Percentiles rank a stretch among this genome's conserved stretches.
phyloP scores from a whole-genome alignment of 2,888 invertebrate species.

The Synanthedon formicaeformis region DNA sequence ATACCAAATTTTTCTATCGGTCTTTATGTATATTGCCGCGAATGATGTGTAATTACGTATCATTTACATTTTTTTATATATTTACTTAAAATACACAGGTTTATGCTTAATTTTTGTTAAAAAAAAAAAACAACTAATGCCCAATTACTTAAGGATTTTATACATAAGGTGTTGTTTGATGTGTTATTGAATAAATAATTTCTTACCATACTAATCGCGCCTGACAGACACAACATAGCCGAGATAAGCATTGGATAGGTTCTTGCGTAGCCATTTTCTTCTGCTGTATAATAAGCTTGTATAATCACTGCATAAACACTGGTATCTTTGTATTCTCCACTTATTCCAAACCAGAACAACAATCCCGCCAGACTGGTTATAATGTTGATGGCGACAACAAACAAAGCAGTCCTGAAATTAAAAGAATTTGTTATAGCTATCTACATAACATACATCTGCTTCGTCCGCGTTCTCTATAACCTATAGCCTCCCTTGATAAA shows the following conservation, averaged over 20 bases:
- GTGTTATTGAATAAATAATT: no score
- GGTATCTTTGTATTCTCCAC: constrained; percentile 19
- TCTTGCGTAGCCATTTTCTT: constrained; percentile 14
- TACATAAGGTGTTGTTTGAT: no score
- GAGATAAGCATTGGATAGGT: constrained; percentile 38
- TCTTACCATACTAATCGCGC: constrained; percentile 43
- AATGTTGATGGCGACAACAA: constrained; percentile 28
- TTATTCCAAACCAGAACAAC: constrained; percentile 42
- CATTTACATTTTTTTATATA: no score
- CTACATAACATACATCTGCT: no score
- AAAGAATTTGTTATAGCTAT: constrained; percentile 2
- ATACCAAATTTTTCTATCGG: no score
- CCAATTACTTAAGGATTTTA: no score
- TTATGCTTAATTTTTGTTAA: no score
- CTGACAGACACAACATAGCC: constrained; percentile 34
- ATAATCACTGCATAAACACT: constrained; percentile 31
- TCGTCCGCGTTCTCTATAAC: background rate
- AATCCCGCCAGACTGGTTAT: constrained; percentile 34
- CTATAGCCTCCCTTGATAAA: no score
- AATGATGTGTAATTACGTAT: no score
- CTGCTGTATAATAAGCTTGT: constrained; percentile 28
- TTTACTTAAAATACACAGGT: no score
- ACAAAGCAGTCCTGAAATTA: constrained; percentile 35
- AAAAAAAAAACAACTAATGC: no score
- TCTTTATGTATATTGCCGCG: no score